Percentiles rank a stretch among this genome's conserved stretches.
Evolutionary conservation across 2,888 invertebrate species (phyloP).

Genomic region (Heliconius cydno): DNA sequence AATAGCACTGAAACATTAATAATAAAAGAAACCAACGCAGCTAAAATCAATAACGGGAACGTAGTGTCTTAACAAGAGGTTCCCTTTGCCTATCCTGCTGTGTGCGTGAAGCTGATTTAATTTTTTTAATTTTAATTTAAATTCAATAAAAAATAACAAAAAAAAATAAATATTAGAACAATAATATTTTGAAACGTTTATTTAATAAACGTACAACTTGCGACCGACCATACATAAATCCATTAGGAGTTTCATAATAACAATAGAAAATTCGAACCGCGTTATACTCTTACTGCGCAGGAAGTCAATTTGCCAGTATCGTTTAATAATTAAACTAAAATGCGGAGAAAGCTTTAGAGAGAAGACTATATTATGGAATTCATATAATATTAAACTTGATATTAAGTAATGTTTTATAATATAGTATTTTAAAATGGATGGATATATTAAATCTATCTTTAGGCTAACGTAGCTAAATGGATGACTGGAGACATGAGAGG

Average conservation of each 20-base stretch:
- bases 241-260: slow-evolving; percentile 14
- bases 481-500: no score
- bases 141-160: background rate
- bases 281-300: slow-evolving; percentile 13
- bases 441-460: no score
- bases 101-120: no score
- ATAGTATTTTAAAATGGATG: no score
- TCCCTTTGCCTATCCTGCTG: no score
- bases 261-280: slow-evolving; percentile 8
- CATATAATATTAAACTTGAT: background rate
- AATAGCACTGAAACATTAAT: no score
- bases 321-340: slow-evolving; percentile 24
- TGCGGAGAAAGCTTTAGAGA: background rate
- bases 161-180: no score
- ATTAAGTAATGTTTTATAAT: no score
- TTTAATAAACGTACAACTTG: background rate
- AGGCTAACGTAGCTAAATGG: no score
- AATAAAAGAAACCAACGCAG: no score
- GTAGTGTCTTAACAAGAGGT: no score
- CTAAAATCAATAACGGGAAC: no score
- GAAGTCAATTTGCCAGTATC: slow-evolving; percentile 32
- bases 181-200: background rate
- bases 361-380: background rate
- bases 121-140: background rate
- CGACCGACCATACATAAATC: background rate